phyloP scores from a whole-genome alignment of 2,113 vertebrate genomes.

The Girardinichthys multiradiatus region DNA sequence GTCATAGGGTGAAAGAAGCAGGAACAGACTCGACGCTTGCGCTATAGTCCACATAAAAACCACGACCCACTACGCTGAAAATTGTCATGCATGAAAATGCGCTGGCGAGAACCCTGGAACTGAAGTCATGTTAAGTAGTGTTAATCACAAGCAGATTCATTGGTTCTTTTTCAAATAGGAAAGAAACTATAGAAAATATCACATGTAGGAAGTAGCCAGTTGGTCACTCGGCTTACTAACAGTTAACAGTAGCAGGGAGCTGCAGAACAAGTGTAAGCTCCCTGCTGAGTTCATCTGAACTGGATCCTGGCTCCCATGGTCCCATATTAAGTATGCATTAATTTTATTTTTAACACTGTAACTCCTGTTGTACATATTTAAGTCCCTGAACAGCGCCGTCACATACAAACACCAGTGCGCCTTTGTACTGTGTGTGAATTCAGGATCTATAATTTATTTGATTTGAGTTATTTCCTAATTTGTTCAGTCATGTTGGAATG shows the following conservation, averaged over 20 bases:
- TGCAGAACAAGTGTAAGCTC: slow-evolving; percentile 3
- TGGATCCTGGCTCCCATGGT: background rate
- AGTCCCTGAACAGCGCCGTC: slow-evolving; percentile 2
- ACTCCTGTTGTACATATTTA: slow-evolving; percentile 3
- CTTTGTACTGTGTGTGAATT: background rate
- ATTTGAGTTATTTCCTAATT: background rate
- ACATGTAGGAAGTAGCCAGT: slow-evolving; percentile 20
- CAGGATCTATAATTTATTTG: background rate
- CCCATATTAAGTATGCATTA: background rate
- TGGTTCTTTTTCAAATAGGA: slow-evolving; percentile 1
- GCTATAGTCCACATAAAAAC: too few species aligned
- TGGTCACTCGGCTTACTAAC: slow-evolving; percentile 7
- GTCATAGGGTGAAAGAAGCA: too few species aligned
- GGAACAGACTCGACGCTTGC: too few species aligned
- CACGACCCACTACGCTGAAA: too few species aligned
- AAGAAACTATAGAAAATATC: background rate
- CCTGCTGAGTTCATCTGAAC: slow-evolving; percentile 3
- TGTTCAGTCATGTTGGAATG: background rate
- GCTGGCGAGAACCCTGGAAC: too few species aligned
- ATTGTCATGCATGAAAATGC: too few species aligned
- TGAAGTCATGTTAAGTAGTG: slow-evolving; percentile 5
- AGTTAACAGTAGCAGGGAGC: background rate
- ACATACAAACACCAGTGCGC: background rate
- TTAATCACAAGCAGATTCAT: slow-evolving; percentile 31
- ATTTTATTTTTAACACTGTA: background rate